A percentile compares a stretch with the other conserved stretches of the same genome.
Evolutionary conservation across 2,113 vertebrate species (phyloP).

Genomic region (Sturnus vulgaris): DNA sequence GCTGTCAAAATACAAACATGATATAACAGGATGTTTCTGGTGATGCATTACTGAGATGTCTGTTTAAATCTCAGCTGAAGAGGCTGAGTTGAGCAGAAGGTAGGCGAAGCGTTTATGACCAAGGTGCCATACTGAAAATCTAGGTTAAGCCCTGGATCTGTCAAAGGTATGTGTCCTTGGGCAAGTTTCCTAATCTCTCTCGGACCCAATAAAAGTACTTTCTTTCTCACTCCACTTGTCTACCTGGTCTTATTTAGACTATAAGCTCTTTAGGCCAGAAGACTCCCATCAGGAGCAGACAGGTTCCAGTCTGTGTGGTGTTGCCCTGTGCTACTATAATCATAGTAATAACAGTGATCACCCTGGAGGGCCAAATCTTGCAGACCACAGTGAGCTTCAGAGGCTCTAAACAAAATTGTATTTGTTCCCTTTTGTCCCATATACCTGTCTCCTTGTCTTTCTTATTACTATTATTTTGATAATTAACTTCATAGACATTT

Average conservation of each 20-base stretch:
- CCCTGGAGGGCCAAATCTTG: constrained; percentile 18
- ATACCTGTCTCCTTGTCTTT: not conserved
- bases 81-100: not conserved
- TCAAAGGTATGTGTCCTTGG: constrained; percentile 11
- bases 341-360: constrained; percentile 1
- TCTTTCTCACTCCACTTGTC: constrained; percentile 32
- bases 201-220: not conserved
- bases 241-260: constrained; percentile 20
- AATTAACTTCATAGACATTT: not conserved
- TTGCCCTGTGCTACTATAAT: constrained; percentile 9
- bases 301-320: not conserved
- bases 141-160: not conserved
- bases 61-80: not conserved
- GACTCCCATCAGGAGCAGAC: constrained; percentile 5
- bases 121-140: not conserved
- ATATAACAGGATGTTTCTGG: not conserved
- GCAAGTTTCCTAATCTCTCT: constrained; percentile 8
- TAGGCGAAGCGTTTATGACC: not conserved
- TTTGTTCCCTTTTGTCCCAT: not conserved
- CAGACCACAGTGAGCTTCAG: not conserved
- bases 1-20: not conserved
- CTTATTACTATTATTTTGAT: not conserved
- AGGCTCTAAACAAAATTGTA: not conserved
- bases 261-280: not conserved
- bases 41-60: not conserved